Conservation (phyloP, 1,140 invertebrate species). For the Achatina immaculata region DNA sequence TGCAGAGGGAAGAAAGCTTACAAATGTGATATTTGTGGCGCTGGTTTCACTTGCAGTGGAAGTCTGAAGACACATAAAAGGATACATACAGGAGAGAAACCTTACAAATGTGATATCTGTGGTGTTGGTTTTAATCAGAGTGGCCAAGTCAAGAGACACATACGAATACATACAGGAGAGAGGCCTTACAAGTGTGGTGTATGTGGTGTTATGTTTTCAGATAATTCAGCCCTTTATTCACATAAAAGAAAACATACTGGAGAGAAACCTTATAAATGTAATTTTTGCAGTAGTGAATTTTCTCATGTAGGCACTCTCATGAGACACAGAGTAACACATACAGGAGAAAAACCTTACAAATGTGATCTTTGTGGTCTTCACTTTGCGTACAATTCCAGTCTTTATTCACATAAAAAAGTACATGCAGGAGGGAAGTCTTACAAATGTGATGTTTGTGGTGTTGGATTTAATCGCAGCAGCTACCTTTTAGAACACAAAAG, state of each 20-base stretch:
- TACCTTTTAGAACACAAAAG: neutral
- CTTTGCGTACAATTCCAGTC: neutral
- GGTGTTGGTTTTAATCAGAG: neutral
- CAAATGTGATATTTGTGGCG: neutral
- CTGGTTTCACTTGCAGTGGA: neutral
- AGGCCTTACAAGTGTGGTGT: constrained; percentile 8
- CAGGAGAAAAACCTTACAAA: constrained; percentile 5
- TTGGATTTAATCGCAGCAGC: neutral
- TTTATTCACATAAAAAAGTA: neutral
- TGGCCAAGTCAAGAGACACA: neutral
- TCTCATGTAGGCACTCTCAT: neutral
- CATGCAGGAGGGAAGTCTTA: neutral
- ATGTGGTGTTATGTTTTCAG: neutral
- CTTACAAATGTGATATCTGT: constrained; percentile 16
- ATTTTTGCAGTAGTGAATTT: neutral
- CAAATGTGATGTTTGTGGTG: neutral
- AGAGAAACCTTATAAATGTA: constrained; percentile 8
- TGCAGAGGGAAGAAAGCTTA: neutral
- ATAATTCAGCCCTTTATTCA: neutral
- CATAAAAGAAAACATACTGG: constrained; percentile 9
- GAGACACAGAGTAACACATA: constrained; percentile 9
- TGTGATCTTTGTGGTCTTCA: neutral
- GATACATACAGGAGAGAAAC: constrained; percentile 19
- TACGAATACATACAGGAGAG: neutral
- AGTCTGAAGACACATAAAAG: neutral